Conservation (phyloP, 1,140 invertebrate genomes). For the Camponotus vicinus region DNA sequence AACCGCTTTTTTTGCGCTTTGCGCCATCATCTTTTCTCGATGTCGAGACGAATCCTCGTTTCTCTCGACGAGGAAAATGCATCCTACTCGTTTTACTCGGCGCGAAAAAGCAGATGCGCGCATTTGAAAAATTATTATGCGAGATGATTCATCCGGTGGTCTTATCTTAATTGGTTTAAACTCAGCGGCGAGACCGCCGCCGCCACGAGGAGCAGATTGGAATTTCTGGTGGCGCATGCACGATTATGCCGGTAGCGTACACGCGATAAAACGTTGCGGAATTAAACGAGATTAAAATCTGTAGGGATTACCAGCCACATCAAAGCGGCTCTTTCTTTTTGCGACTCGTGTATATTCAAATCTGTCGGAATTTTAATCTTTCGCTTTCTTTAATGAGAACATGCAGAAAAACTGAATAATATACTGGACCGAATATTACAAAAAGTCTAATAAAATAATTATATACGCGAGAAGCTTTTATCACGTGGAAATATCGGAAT, state of each 20-base stretch:
- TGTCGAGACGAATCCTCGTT: background rate
- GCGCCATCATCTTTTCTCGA: background rate
- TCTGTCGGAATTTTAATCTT: constrained; percentile 54
- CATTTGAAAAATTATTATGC: constrained; percentile 55
- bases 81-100: constrained; percentile 8
- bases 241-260: constrained; percentile 57
- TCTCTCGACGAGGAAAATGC: background rate
- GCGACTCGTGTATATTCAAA: constrained; percentile 42
- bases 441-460: constrained; percentile 32
- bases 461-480: background rate
- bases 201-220: constrained; percentile 53
- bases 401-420: constrained; percentile 19
- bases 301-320: constrained; percentile 47
- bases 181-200: constrained; percentile 11
- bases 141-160: constrained; percentile 41
- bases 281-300: constrained; percentile 64
- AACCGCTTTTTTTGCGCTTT: background rate
- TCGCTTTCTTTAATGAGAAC: constrained; percentile 25
- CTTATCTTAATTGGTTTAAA: constrained; percentile 62
- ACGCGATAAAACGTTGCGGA: constrained; percentile 59
- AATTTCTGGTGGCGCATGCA: constrained; percentile 58
- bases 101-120: background rate
- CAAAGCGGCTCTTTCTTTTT: constrained; percentile 51
- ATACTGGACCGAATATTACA: constrained; percentile 4
- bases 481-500: background rate